These are phyloP conservation scores for Parauchenoglanis punctatus DNA, from an alignment of 2,797 vertebrate genomes.

Conservation along the genomic window DNA sequence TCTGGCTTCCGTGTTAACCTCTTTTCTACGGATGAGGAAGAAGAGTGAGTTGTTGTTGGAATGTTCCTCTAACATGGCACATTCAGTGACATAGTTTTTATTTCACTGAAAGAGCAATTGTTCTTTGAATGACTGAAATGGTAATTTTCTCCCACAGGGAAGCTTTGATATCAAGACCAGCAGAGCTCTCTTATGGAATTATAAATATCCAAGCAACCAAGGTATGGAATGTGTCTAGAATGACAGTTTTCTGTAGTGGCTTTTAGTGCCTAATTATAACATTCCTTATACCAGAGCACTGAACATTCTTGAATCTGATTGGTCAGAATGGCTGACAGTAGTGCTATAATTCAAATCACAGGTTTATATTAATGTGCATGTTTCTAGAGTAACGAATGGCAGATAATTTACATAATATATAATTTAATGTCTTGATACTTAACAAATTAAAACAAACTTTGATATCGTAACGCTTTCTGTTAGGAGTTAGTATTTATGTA, in stretches of 20 bases:
- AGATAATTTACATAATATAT: not conserved
- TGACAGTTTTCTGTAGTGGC: not conserved
- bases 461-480: not conserved
- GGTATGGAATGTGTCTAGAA: constrained; percentile 67
- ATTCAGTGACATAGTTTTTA: not conserved
- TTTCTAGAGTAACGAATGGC: not conserved
- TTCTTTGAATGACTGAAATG: constrained; percentile 20
- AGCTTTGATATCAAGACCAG: constrained; percentile 85
- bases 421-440: not conserved
- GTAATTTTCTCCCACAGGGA: constrained; percentile 75
- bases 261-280: not conserved
- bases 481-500: not conserved
- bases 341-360: not conserved
- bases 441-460: not conserved
- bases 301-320: constrained; percentile 14
- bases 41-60: constrained; percentile 81
- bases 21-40: constrained; percentile 93
- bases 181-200: constrained; percentile 87
- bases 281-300: not conserved
- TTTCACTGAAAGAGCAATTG: constrained; percentile 19
- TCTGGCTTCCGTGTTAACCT: constrained; percentile 89
- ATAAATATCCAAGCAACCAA: constrained; percentile 92
- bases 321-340: not conserved
- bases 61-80: not conserved
- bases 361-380: not conserved